phyloP scores from a whole-genome alignment of 2,888 invertebrate genomes.

The Drosophila buzzatii region DNA sequence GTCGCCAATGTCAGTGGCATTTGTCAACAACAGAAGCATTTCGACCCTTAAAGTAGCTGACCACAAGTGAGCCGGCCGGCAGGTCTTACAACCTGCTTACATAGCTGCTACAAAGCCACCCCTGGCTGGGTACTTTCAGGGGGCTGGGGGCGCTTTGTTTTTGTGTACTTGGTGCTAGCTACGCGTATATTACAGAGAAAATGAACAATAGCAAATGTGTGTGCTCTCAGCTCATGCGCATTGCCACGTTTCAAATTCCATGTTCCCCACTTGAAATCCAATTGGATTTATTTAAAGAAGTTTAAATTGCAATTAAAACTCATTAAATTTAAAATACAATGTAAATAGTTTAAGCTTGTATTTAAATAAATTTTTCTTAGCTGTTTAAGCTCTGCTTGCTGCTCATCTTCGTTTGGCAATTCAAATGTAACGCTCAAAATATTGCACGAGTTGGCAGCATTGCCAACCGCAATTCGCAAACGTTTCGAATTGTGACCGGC shows the following conservation, averaged over 20 bases:
- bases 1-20: slow-evolving; percentile 35
- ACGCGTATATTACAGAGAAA: slow-evolving; percentile 7
- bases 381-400: background rate
- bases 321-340: background rate
- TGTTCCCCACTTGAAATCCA: slow-evolving; percentile 9
- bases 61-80: slow-evolving; percentile 68
- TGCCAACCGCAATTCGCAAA: slow-evolving; percentile 33
- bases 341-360: background rate
- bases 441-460: slow-evolving; percentile 49
- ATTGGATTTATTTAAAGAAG: background rate
- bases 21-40: slow-evolving; percentile 60
- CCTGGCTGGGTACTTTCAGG: slow-evolving; percentile 19
- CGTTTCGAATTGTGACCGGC: slow-evolving; percentile 46
- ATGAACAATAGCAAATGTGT: slow-evolving; percentile 1
- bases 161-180: slow-evolving; percentile 64
- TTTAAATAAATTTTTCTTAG: background rate
- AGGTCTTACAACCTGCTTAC: slow-evolving; percentile 63
- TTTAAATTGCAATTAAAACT: background rate
- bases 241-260: slow-evolving; percentile 26
- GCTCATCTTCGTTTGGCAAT: slow-evolving; percentile 6
- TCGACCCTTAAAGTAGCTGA: slow-evolving; percentile 62
- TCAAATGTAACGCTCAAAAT: slow-evolving; percentile 49
- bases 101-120: slow-evolving; percentile 38
- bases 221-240: slow-evolving; percentile 53
- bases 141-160: slow-evolving; percentile 63